Percentiles rank a stretch among this genome's conserved stretches.
Conservation (phyloP, 2,888 invertebrate species). For the Griposia aprilina region DNA sequence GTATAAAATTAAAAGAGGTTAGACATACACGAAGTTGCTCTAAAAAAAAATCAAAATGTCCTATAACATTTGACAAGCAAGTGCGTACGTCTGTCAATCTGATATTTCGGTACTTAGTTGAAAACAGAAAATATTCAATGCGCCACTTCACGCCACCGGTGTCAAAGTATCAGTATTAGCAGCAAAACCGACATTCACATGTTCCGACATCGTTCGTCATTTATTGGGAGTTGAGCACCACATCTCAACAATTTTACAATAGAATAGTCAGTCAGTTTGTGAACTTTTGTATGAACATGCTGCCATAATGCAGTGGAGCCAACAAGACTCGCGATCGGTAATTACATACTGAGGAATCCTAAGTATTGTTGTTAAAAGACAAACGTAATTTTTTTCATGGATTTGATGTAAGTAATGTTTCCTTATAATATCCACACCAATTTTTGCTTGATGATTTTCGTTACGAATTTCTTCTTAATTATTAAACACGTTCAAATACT, state of each 20-base stretch:
- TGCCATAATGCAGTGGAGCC: constrained; percentile 36
- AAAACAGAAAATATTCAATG: background rate
- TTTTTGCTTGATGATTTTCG: background rate
- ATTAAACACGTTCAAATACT: constrained; percentile 15
- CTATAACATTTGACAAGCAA: background rate
- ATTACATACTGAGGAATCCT: constrained; percentile 14
- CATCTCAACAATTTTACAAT: constrained; percentile 23
- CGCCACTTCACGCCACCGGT: background rate
- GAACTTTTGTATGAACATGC: constrained; percentile 41
- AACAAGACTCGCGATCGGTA: constrained; percentile 47
- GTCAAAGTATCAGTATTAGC: background rate
- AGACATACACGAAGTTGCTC: no score
- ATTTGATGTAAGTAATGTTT: constrained; percentile 5
- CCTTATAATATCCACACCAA: background rate
- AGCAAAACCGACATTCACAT: background rate
- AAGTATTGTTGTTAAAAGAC: constrained; percentile 4
- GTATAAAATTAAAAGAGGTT: background rate
- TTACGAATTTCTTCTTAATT: background rate
- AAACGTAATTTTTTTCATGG: background rate
- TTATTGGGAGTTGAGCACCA: background rate
- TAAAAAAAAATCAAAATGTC: no score
- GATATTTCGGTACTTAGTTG: background rate
- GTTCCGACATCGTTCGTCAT: background rate
- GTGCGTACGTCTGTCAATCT: background rate
- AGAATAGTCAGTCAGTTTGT: constrained; percentile 20